Base-by-base conservation (phyloP, 2,888 invertebrate genomes). In the Schrankia costaestrigalis region DNA sequence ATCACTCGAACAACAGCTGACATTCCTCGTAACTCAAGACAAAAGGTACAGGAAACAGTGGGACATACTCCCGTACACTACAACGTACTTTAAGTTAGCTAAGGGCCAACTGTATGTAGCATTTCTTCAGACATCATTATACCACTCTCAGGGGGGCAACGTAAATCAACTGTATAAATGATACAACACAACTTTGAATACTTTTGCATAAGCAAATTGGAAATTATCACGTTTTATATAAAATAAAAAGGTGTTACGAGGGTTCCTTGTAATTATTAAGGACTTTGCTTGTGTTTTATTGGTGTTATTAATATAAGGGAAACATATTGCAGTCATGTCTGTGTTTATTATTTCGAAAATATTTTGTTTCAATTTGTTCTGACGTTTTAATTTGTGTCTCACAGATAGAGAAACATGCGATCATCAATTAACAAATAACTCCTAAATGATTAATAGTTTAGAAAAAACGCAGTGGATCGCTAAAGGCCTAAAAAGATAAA, bases 171-270 rank as follows among this genome's bases (percentile, higher is more conserved):
- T 26, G 28, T 26, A 42, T 41, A 42, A 40, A 42, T 28, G 31
- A 5, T 11, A 29, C 22, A 24, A 9, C 21, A 23, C 19, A 37
- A 22, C 26, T 17, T 30, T 38, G 14, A 24, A 19, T 24, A 45
- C 39, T 51, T 56, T 56, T 56, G 56, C 53, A 53, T 56, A 56
- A 46, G 41, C 35, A 56, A 50, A 56, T 56, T 56, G 53, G 50
- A 50, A 44, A 56, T 55, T 55, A 55, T 55, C 43, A 41, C 39
- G 48, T 48, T 42, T 27, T 34, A 25, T 38, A 10, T 30, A 34
- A 22, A 25, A 29, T 26, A 30, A 39, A 30, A 31, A 23, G 23
- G 12, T 33, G 3, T 26, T 34, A 30, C 24, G 33, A 34, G n/a
- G 8, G 15, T 29, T 33, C 15, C 29, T 7, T 18, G 11, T 26